Conservation (phyloP, 2,888 invertebrate species). For the Agelastica alni region DNA sequence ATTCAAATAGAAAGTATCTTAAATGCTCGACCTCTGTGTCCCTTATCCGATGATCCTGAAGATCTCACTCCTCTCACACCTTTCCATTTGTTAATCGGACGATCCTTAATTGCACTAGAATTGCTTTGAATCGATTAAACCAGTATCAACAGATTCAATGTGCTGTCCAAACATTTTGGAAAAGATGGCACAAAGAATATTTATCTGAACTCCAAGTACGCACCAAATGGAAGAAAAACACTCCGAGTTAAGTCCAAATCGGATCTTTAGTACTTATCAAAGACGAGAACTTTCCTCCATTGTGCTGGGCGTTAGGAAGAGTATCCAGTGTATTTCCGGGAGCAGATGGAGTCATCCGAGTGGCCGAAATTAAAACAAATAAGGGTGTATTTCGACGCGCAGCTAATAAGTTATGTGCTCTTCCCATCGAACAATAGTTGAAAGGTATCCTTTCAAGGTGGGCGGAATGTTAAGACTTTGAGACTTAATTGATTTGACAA, state of each 20-base stretch:
- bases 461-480: too few relatives aligned
- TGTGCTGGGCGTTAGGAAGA: too few relatives aligned
- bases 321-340: too few relatives aligned
- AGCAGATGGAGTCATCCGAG: too few relatives aligned
- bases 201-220: constrained; percentile 29
- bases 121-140: constrained; percentile 16
- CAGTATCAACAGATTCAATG: constrained; percentile 19
- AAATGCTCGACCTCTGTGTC: constrained; percentile 30
- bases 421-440: too few relatives aligned
- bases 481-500: too few relatives aligned
- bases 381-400: too few relatives aligned
- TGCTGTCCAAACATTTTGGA: constrained; percentile 34
- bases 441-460: too few relatives aligned
- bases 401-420: too few relatives aligned
- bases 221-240: constrained; percentile 23
- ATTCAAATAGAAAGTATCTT: too few relatives aligned
- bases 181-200: constrained; percentile 35
- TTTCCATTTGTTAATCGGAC: constrained; percentile 39
- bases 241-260: constrained; percentile 1
- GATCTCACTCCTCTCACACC: constrained; percentile 30
- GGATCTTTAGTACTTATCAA: constrained; percentile 28
- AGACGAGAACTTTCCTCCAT: too few relatives aligned
- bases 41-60: constrained; percentile 25
- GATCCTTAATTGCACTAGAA: constrained; percentile 21
- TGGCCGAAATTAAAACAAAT: too few relatives aligned